Base-by-base conservation (phyloP, 2,888 invertebrate genomes). In the Agrotis ipsilon region DNA sequence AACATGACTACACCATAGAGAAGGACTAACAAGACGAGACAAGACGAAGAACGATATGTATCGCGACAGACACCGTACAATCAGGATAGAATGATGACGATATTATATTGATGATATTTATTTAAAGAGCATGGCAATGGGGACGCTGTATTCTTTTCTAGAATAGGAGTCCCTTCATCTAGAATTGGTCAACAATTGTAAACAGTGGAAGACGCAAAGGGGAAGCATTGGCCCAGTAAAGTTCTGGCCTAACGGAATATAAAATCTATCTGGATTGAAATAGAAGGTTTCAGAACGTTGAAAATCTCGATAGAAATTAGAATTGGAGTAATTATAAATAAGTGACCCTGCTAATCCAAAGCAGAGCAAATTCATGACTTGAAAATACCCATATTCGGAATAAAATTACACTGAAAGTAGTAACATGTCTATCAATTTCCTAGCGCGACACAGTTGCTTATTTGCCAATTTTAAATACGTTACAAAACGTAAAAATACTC, bases 21-120 rank as follows among this genome's bases (percentile, higher is more conserved):
- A 88, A 84, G 87, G 81, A 88, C 88, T 90, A 90, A 88, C 85
- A 82, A 90, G 89, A 91, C 88, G 87, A 89, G 92, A 91, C 92
- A 89, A 92, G 91, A 92, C 90, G 89, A 92, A 91, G 86, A 92
- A 92, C 93, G 95, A 95, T 95, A 95, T 94, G 95, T 94, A 93
- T 94, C 90, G 90, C 85, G 83, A 89, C 80, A 90, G 89, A 90
- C 85, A 87, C 87, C 89, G 86, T 90, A 87, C 88, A 90, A 90
- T 88, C 79, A 89, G 87, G 86, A 88, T 78, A 61, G 45, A 65
- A 65, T 54, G 49, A 54, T 46, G 48, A 43, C 46, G 27, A 43
- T 21, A 27, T 18, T 19, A 55, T 14, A 55, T 18, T 58, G 48
- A 80, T 18, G 43, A 24, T 32, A 39, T 54, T 58, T 62, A 24